Base-by-base conservation (phyloP, 2,888 invertebrate genomes). In the Zygothrica quintamaculata region DNA sequence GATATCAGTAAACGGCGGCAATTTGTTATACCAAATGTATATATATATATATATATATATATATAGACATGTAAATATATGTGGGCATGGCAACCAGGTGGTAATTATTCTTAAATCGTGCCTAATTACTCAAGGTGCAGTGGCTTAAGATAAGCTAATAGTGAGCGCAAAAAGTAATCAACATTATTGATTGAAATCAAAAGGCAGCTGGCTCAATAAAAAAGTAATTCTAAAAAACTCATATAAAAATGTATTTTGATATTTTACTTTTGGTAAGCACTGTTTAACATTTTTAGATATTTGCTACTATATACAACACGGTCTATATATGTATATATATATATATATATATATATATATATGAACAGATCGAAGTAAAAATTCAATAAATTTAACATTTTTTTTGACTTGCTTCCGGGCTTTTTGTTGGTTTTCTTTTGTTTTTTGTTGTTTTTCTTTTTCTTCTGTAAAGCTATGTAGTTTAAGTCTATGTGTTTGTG, bases 101-200 rank as follows among this genome's bases (percentile, higher is more conserved):
- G 86, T 85, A 87, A 84, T 84, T 85, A 87, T 48, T 65, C 59
- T 67, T 57, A 70, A 82, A 79, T 71, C 84, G 86, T 86, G 86
- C 68, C 77, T 80, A 80, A 80, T 80, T 86, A 80, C 80, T 77
- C 65, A 65, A 61, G 58, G 43, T 62, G 47, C 56, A 62, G 36
- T 60, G 46, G 11, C 12, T 52, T 25, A 52, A 56, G 71, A 61
- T 66, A n/a, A n/a, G n/a, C n/a, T 3, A 0, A 65, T 59, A 65
- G 34, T 65, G 39, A 3, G 3, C 11, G 43, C n/a, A 9, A 51
- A 5, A 26, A 62, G 50, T 62, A 26, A 1, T 5, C 7, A 13
- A 5, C 3, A 1, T 6, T 1, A 8, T 5, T n/a, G 11, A 42
- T 13, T 25, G 31, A 13, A 22, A 26, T 33, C 8, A 8, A 36